Conservation (phyloP, 2,888 invertebrate genomes). For the Aleiodes alternator region DNA sequence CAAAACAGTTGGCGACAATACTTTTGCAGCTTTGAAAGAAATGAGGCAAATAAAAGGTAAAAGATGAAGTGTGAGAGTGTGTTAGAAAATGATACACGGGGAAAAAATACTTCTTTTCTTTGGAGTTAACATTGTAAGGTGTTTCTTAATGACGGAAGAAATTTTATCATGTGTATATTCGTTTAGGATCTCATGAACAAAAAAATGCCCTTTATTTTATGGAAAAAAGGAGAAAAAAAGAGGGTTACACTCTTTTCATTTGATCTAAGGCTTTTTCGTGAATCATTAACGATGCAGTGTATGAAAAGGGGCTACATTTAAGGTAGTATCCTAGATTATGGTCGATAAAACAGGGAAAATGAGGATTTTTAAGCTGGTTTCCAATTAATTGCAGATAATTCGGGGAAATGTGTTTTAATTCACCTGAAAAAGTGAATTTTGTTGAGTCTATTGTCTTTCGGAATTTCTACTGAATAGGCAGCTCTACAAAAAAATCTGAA, state of each 20-base stretch:
- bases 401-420: too few relatives aligned
- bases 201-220: background rate
- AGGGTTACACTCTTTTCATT: background rate
- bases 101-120: background rate
- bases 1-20: conserved; percentile 49
- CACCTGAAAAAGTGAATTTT: too few relatives aligned
- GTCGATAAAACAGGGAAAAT: too few relatives aligned
- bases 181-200: conserved; percentile 65
- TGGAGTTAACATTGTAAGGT: conserved; percentile 64
- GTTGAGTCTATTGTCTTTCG: too few relatives aligned
- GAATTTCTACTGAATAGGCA: too few relatives aligned
- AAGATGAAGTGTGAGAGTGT: conserved; percentile 13
- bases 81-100: conserved; percentile 17
- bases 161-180: conserved; percentile 74
- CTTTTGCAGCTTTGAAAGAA: conserved; percentile 44
- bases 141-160: conserved; percentile 75
- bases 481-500: too few relatives aligned
- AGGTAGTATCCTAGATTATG: too few relatives aligned
- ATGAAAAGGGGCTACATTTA: too few relatives aligned
- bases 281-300: conserved; percentile 65
- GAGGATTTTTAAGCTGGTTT: too few relatives aligned
- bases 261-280: conserved; percentile 65
- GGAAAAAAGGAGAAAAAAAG: background rate
- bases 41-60: background rate
- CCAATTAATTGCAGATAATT: too few relatives aligned